Evolutionary conservation across 2,113 vertebrate genomes (phyloP), one percentile per base, ranked within the genome.

Genomic region (Hippocampus comes): DNA sequence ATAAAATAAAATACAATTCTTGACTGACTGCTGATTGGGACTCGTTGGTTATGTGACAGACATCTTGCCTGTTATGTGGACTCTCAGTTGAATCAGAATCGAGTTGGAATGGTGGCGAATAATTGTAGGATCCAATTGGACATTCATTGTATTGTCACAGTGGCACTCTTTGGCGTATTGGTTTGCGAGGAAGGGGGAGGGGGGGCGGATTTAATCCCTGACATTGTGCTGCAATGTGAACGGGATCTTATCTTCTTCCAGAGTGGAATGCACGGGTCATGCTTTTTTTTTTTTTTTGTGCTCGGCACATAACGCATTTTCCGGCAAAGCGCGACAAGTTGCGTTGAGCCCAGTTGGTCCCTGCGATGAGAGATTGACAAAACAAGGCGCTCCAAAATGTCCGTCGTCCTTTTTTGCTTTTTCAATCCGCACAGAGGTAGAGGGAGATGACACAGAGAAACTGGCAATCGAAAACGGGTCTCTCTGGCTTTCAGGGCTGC

Each of bases 141-240:
- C 43, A 46, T 46, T 1, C 48, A 6, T 11, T 10, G 5, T 48
- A 34, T 30, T 46, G 63, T 75, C 73, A 77, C 78, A 53, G 74
- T 21, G 60, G 78, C 76, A 82, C 83, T 91, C 86, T 90, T 89
- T 92, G 90, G 90, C 87, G 84, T 75, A 46, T 46, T 41, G 30
- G 27, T 38, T 18, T 38, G 27, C 15, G 18, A 23, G 18, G 17
- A 2, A 3, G 34, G 34, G 34, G 5, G 5, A 5, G 34, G 34
- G 34, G 34, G 34, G 5, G 34, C 0, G 34, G 34, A 1, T 0
- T 38, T 38, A 38, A 38, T 38, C 34, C 34, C 34, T 38, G 34
- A 38, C 34, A 38, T 38, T 38, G 34, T 38, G 34, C 34, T 38
- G 34, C 34, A 38, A 38, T 38, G 34, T 38, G 34, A 34, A 34